Percentiles rank a stretch among this genome's conserved stretches.
These are phyloP conservation scores for Musca domestica DNA, from an alignment of 1,140 invertebrate genomes.

Conservation along the genomic window DNA sequence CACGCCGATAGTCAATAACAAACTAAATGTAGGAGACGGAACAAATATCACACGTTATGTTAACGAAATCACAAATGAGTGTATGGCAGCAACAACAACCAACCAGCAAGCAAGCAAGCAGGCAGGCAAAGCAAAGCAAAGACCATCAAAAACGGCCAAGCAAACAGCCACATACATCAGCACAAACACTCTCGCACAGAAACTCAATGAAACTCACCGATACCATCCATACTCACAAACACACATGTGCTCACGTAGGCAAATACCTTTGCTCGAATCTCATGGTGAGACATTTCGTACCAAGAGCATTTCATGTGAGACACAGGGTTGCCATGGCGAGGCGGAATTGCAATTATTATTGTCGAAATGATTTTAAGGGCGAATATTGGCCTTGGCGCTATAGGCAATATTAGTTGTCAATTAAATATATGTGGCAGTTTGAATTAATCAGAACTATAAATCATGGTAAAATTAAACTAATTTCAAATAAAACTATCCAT, in stretches of 20 bases:
- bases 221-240: background rate
- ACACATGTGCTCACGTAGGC: background rate
- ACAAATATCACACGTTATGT: constrained; percentile 16
- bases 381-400: no score
- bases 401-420: no score
- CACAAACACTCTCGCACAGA: background rate
- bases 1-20: constrained; percentile 14
- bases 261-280: background rate
- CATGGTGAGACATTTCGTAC: no score
- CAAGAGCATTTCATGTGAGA: no score
- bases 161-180: background rate
- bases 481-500: no score
- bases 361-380: no score
- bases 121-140: no score
- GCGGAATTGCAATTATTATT: no score
- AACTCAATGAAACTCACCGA: background rate
- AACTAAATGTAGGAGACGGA: constrained; percentile 10
- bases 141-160: background rate
- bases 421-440: no score
- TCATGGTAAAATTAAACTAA: no score
- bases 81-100: background rate
- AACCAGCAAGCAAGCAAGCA: background rate
- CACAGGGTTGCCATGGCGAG: no score
- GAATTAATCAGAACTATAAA: no score
- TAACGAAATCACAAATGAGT: background rate